Percentiles rank a stretch among this genome's conserved stretches.
Evolutionary conservation across 2,113 vertebrate genomes (phyloP).

Genomic region (Notothenia rossii): DNA sequence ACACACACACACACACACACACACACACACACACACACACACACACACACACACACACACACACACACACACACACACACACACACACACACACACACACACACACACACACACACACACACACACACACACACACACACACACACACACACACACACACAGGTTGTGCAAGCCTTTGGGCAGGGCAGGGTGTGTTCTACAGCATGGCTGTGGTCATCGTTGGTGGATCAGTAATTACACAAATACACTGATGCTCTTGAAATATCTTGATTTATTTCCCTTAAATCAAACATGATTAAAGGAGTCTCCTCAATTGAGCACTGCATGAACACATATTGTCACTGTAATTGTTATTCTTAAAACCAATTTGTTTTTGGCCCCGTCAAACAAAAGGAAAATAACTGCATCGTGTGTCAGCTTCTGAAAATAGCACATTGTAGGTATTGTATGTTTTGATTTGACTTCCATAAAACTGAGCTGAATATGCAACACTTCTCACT

Average conservation of each 20-base stretch:
- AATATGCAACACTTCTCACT: too few species aligned
- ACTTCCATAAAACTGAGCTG: not conserved
- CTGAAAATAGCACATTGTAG: too few species aligned
- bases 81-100: slow-evolving; percentile 25
- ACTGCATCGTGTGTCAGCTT: not conserved
- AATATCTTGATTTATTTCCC: slow-evolving; percentile 61
- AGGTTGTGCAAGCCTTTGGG: slow-evolving; percentile 49
- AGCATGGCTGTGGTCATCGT: slow-evolving; percentile 70
- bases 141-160: slow-evolving; percentile 8
- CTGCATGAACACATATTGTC: not conserved
- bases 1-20: slow-evolving; percentile 1
- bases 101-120: slow-evolving; percentile 20
- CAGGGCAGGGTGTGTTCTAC: slow-evolving; percentile 69
- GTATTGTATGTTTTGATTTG: not conserved
- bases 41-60: slow-evolving; percentile 7
- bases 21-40: slow-evolving; percentile 7
- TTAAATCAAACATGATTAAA: slow-evolving; percentile 37
- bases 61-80: not conserved
- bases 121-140: slow-evolving; percentile 21
- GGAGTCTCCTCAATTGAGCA: not conserved
- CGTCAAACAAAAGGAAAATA: not conserved
- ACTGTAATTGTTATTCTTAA: not conserved
- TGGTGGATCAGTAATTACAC: slow-evolving; percentile 62
- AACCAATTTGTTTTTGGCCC: not conserved
- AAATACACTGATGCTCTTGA: slow-evolving; percentile 44